Conservation (phyloP, 2,888 invertebrate species). For the Scaptomyza polygonia region DNA sequence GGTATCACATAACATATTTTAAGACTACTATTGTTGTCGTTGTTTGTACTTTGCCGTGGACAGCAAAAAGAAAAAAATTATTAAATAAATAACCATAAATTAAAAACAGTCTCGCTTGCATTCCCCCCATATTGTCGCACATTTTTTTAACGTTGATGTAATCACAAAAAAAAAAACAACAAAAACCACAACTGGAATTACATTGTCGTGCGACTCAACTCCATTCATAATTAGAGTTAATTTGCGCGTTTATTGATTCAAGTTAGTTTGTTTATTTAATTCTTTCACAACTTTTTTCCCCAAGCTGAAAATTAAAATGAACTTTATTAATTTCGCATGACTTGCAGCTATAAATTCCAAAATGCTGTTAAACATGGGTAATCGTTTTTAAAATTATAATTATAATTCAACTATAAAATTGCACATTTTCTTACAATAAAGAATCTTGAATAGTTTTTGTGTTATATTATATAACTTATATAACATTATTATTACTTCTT, state of each 20-base stretch:
- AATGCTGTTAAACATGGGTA: not conserved
- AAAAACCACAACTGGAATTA: slow-evolving; percentile 26
- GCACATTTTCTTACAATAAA: no score
- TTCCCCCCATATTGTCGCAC: slow-evolving; percentile 23
- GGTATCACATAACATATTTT: slow-evolving; percentile 10
- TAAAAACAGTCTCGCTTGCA: slow-evolving; percentile 9
- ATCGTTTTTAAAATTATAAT: slow-evolving; percentile 1
- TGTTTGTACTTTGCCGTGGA: not conserved
- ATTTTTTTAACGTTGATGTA: slow-evolving; percentile 48
- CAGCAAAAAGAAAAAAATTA: slow-evolving; percentile 4
- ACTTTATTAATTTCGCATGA: slow-evolving; percentile 29
- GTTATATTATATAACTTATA: no score
- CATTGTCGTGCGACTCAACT: slow-evolving; percentile 37
- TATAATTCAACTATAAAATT: not conserved
- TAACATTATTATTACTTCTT: no score
- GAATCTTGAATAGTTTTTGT: no score
- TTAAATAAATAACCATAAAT: slow-evolving; percentile 29
- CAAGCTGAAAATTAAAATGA: slow-evolving; percentile 24
- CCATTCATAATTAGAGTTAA: slow-evolving; percentile 58
- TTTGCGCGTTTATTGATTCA: slow-evolving; percentile 54
- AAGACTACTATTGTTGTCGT: slow-evolving; percentile 11
- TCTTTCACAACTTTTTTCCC: slow-evolving; percentile 15
- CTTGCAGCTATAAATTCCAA: slow-evolving; percentile 22
- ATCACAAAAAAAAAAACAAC: slow-evolving; percentile 25
- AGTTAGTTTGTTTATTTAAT: slow-evolving; percentile 19